Base-by-base conservation (phyloP, 2,888 invertebrate species). In the Tetanocera ferruginea region DNA sequence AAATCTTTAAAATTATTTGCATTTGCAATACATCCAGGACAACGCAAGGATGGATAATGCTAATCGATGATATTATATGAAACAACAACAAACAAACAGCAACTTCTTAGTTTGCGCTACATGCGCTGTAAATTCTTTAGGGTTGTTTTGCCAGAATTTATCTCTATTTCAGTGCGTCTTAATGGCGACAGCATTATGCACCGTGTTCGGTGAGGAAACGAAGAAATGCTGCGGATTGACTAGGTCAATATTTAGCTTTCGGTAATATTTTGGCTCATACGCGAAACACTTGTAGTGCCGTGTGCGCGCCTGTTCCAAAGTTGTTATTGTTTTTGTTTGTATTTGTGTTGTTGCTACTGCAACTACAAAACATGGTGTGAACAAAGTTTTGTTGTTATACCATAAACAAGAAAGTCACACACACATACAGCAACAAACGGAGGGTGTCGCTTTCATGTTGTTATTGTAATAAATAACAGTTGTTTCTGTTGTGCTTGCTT, bases 311-410 rank as follows among this genome's bases (percentile, higher is more conserved):
- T 74, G 73, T 49, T 74, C 62, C 17, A 74, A 74, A 49, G 49
- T 74, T 74, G 73, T 74, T 74, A 74, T 74, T 74, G 73, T 49
- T 74, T 74, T 43, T 62, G 73, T 74, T 74, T 62, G 62, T 49
- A 14, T 23, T 25, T 28, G 9, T 49, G 62, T 62, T 74, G 62
- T 31, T 71, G 72, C 25, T 49, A 11, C 28, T 57, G 23, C 43
- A 23, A 25, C 37, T 19, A 72, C 60, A 34, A 66, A 34, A 19
- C 8, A 6, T 25, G 23, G 28, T 28, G 28, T 28, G 28, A 17
- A 28, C 62, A 28, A 9, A 23, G 23, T 23, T 43, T 19, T 3
- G 31, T 11, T 8, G 28, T 17, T 28, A 62, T 28, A 19, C 37
- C 17, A 8, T 11, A 23, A 14, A 17, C n/a, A 37, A 11, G 1